phyloP scores from a whole-genome alignment of 2,888 invertebrate genomes.

The Drosophila setosimentum region DNA sequence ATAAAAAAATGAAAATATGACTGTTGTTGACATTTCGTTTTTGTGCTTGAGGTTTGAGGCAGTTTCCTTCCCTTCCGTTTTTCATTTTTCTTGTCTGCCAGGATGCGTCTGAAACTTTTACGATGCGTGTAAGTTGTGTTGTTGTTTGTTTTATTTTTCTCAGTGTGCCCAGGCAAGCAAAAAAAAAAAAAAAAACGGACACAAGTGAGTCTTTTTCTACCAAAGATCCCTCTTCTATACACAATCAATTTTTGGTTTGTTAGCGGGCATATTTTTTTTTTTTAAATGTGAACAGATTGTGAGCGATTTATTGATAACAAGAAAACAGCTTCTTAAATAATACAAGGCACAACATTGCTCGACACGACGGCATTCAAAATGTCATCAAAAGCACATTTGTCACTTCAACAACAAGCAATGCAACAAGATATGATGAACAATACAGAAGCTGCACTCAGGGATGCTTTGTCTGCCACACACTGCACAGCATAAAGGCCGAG shows the following conservation, averaged over 20 bases:
- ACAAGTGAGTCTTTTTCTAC: conserved; percentile 3
- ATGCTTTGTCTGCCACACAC: conserved; percentile 49
- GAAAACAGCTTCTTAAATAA: conserved; percentile 19
- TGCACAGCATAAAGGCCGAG: conserved; percentile 41
- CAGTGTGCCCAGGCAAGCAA: conserved; percentile 6
- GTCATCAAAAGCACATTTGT: conserved; percentile 76
- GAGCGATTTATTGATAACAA: conserved; percentile 20
- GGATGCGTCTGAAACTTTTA: conserved; percentile 33
- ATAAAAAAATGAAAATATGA: conserved; percentile 49
- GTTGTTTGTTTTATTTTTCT: conserved; percentile 26
- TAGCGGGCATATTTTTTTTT: conserved; percentile 6
- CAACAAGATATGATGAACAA: conserved; percentile 42
- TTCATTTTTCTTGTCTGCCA: neutral
- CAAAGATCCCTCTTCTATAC: conserved; percentile 10
- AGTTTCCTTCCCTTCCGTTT: conserved; percentile 5
- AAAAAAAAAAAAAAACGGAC: conserved; percentile 4
- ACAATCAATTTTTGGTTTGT: conserved; percentile 44
- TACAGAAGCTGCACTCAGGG: conserved; percentile 44
- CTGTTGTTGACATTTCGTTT: conserved; percentile 76
- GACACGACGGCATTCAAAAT: conserved; percentile 51
- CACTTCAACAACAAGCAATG: conserved; percentile 21
- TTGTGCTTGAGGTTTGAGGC: conserved; percentile 13
- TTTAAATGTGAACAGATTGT: conserved; percentile 16
- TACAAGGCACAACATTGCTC: neutral
- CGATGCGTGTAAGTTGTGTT: conserved; percentile 42